Percentiles rank a stretch among this genome's conserved stretches.
phyloP scores from a whole-genome alignment of 2,113 vertebrate species.

The Hymenochirus boettgeri region DNA sequence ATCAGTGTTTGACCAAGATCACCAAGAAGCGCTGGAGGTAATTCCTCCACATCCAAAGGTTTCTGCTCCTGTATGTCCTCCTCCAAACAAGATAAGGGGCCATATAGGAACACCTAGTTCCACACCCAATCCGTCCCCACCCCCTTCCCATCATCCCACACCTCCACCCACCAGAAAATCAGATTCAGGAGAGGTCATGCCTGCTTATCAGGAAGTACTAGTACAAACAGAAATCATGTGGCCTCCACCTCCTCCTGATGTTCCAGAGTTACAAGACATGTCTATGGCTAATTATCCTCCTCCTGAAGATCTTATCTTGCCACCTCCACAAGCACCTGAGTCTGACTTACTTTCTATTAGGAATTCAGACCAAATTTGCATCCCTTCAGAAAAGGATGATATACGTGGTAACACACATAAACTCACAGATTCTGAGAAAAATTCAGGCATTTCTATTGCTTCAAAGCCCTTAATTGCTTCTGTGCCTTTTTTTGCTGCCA shows the following conservation, averaged over 20 bases:
- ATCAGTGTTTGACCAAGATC: slow-evolving; percentile 12
- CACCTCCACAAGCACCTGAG: neutral
- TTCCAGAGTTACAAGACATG: slow-evolving; percentile 67
- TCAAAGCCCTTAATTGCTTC: neutral
- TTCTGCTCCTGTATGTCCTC: slow-evolving; percentile 76
- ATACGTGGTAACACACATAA: no score
- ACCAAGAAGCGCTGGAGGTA: slow-evolving; percentile 59
- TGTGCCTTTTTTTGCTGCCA: accelerated
- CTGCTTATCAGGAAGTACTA: slow-evolving; percentile 43
- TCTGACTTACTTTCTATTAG: neutral
- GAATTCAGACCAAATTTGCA: slow-evolving; percentile 1
- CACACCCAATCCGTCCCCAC: slow-evolving; percentile 78
- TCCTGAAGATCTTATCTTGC: slow-evolving; percentile 67
- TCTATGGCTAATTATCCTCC: slow-evolving; percentile 76
- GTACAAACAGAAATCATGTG: slow-evolving; percentile 58
- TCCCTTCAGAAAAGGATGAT: no score
- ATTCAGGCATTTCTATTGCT: accelerated
- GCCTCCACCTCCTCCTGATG: slow-evolving; percentile 81
- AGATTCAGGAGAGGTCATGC: slow-evolving; percentile 45
- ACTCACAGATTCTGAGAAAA: no score
- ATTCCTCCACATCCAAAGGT: slow-evolving; percentile 88
- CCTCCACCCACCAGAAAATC: slow-evolving; percentile 73
- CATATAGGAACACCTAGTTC: neutral
- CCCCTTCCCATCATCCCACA: slow-evolving; percentile 78
- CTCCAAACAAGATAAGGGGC: slow-evolving; percentile 68